Base-by-base conservation (phyloP, 2,113 vertebrate species). In the Elanoides forficatus region DNA sequence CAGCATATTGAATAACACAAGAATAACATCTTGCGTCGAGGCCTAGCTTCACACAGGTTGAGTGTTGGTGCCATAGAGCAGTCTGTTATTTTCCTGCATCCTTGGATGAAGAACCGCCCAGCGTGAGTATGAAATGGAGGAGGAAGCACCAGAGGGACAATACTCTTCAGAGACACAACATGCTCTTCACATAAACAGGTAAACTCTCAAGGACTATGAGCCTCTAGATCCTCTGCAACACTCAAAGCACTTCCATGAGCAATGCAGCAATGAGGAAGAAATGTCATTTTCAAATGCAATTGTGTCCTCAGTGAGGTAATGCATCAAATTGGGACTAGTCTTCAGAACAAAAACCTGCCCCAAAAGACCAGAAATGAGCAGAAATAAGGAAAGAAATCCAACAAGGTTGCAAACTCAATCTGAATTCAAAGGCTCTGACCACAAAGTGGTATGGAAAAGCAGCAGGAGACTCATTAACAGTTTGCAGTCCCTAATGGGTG, bases 1-100 rank as follows among this genome's bases (percentile, higher is more conserved):
- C 9, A 42, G n/a, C 0, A 0, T 8, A 1, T 5, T 26, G 40
- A 36, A 11, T 16, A 40, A 16, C 14, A 27, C 29, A 36, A 11
- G 50, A 21, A 29, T 12, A 66, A 6, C 8, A 26, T 36, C 42
- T 58, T 55, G 2, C 11, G 53, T 5, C 43, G 62, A 10, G 27
- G 15, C 7, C 25, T 55, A 27, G 15, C 75, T 60, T 75, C 5
- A 5, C 22, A 63, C 17, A 30, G 30, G 23, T 6, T 67, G 50
- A 74, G 22, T 22, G 8, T 11, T 52, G 27, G 36, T 53, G 65
- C 38, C 0, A 1, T 2, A 27, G 70, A 25, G 13, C n/a, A 66
- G 16, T 8, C 53, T 72, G 43, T 3, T 60, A 1, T 65, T 40
- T 70, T 22, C 10, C 19, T 78, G 45, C 2, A 15, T 38, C 59